Evolutionary conservation across 2,888 invertebrate species (phyloP).

Genomic region (Anoncus sp.): DNA sequence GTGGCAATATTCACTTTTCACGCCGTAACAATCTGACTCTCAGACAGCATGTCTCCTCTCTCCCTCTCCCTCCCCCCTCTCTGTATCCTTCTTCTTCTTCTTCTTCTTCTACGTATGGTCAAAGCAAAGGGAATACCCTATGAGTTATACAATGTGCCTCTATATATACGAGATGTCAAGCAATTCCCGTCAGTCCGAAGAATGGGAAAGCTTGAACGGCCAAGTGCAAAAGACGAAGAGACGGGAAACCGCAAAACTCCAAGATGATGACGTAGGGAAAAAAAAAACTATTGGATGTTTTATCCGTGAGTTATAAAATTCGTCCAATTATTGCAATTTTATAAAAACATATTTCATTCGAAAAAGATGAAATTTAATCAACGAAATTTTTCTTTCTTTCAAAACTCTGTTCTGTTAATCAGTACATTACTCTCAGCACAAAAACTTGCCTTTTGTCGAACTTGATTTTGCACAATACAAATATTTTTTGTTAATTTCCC

Average conservation of each 20-base stretch:
- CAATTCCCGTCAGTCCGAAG: constrained; percentile 57
- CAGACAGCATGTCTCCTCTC: constrained; percentile 16
- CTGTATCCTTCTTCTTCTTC: too few species aligned
- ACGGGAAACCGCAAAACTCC: background rate
- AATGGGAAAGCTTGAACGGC: constrained; percentile 36
- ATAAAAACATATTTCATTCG: background rate
- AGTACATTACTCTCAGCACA: too few species aligned
- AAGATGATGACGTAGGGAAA: background rate
- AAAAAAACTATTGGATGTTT: background rate
- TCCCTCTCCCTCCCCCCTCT: constrained; percentile 21
- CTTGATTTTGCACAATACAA: too few species aligned
- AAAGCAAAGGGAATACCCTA: constrained; percentile 53
- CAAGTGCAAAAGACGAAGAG: constrained; percentile 24
- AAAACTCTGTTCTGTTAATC: too few species aligned
- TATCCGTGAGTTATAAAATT: background rate
- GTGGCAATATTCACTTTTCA: constrained; percentile 69
- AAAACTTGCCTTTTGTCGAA: too few species aligned
- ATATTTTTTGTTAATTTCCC: too few species aligned
- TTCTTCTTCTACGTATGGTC: constrained; percentile 39
- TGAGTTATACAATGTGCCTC: constrained; percentile 39
- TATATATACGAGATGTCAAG: constrained; percentile 30
- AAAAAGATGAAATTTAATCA: background rate
- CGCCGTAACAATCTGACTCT: constrained; percentile 56
- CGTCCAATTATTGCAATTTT: background rate
- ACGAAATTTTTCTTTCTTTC: background rate